These are phyloP conservation scores for Lithophane leautieri DNA, from an alignment of 2,888 invertebrate genomes.

Conservation along the genomic window DNA sequence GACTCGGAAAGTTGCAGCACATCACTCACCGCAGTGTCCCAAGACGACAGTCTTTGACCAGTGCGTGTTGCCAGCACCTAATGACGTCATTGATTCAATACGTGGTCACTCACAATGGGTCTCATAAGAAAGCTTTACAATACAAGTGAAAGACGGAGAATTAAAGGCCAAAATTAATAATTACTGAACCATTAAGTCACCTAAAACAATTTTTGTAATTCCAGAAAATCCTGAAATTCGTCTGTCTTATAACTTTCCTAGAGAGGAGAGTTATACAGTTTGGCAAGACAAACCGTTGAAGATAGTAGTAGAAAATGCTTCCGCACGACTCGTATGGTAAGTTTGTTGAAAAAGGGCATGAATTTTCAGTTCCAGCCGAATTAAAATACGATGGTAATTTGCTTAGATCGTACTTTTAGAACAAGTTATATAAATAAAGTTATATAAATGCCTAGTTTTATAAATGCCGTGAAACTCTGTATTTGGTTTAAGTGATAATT, in stretches of 20 bases:
- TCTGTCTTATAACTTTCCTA: fast-evolving
- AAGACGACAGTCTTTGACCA: neutral
- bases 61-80: neutral
- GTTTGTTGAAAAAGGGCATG: neutral
- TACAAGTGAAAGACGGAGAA: neutral
- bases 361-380: neutral
- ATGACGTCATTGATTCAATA: neutral
- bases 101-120: neutral
- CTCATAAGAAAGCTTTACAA: neutral
- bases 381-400: neutral
- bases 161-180: neutral
- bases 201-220: neutral
- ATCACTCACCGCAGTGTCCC: neutral
- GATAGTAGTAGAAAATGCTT: neutral
- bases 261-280: neutral
- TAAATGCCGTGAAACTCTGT: too few species aligned
- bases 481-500: too few species aligned
- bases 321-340: slow-evolving; percentile 1
- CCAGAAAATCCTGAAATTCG: slow-evolving; percentile 11
- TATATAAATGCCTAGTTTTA: too few species aligned
- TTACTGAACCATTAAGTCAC: neutral
- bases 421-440: too few species aligned
- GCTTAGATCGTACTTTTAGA: too few species aligned
- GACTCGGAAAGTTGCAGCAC: neutral
- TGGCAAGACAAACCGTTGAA: slow-evolving; percentile 4